phyloP scores from a whole-genome alignment of 2,113 vertebrate species.

The Rafetus swinhoei region DNA sequence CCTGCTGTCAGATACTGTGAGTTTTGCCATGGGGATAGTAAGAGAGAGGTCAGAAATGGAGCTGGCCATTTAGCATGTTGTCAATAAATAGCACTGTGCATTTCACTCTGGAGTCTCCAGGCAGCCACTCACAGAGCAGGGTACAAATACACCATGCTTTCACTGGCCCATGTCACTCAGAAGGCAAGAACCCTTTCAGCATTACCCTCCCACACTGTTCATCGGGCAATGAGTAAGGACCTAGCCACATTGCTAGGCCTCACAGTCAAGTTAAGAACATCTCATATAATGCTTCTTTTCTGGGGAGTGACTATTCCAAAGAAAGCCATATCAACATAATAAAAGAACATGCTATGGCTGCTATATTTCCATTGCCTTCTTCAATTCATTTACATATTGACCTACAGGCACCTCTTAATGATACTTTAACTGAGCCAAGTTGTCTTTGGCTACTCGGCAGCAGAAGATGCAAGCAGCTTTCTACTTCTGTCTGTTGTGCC shows the following conservation, averaged over 20 bases:
- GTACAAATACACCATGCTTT: neutral
- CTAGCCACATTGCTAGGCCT: neutral
- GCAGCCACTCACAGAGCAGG: neutral
- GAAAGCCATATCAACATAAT: neutral
- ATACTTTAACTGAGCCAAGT: neutral
- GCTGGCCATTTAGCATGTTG: neutral
- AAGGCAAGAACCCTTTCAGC: neutral
- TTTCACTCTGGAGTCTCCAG: rapidly evolving
- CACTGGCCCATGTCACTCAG: rapidly evolving
- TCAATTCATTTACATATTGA: neutral
- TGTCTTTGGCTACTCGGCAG: neutral
- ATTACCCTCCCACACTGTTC: neutral
- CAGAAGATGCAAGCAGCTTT: neutral
- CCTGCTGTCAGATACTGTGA: neutral
- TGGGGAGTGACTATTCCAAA: neutral
- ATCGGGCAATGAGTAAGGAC: neutral
- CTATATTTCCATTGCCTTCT: neutral
- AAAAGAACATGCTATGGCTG: neutral
- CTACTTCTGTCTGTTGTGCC: neutral
- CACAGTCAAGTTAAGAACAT: neutral
- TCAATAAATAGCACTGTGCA: neutral
- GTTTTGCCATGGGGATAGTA: neutral
- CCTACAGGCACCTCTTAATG: neutral
- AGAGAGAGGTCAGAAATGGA: neutral
- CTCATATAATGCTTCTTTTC: neutral